phyloP scores from a whole-genome alignment of 2,797 vertebrate genomes.

The Periophthalmus magnuspinnatus region DNA sequence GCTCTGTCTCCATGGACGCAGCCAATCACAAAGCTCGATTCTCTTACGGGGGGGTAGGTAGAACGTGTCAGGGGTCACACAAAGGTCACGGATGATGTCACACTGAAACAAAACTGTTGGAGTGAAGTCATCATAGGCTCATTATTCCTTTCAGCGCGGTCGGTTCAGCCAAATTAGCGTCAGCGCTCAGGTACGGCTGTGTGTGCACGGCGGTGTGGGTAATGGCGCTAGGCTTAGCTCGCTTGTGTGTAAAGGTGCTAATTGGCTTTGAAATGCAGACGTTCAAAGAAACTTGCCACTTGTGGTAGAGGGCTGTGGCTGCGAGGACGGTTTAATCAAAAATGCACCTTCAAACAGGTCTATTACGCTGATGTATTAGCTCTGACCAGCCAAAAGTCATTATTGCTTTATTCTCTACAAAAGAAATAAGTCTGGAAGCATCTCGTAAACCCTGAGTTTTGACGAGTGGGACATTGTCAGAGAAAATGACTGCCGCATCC shows the following conservation, averaged over 20 bases:
- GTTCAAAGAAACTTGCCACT: slow-evolving; percentile 52
- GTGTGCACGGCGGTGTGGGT: slow-evolving; percentile 24
- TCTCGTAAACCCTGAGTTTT: neutral
- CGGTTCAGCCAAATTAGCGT: slow-evolving; percentile 56
- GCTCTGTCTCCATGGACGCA: slow-evolving; percentile 13
- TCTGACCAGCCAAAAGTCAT: slow-evolving; percentile 13
- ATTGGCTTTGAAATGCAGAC: slow-evolving; percentile 57
- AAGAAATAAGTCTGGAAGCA: neutral
- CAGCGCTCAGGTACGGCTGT: slow-evolving; percentile 40
- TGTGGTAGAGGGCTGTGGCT: slow-evolving; percentile 36
- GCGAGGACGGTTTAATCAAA: slow-evolving; percentile 44
- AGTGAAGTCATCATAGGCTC: slow-evolving; percentile 67
- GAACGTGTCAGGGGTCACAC: slow-evolving; percentile 37
- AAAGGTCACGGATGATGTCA: slow-evolving; percentile 58
- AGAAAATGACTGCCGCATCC: no score
- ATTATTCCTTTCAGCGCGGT: slow-evolving; percentile 64
- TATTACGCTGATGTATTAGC: slow-evolving; percentile 25
- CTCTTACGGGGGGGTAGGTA: slow-evolving; percentile 11
- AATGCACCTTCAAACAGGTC: slow-evolving; percentile 52
- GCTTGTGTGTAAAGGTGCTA: slow-evolving; percentile 36
- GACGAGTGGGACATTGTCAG: no score
- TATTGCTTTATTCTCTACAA: neutral
- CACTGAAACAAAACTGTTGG: slow-evolving; percentile 30
- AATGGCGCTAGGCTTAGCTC: slow-evolving; percentile 30
- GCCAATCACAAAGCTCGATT: slow-evolving; percentile 39